Evolutionary conservation across 2,797 vertebrate genomes (phyloP).

Genomic region (Vespertilio murinus): DNA sequence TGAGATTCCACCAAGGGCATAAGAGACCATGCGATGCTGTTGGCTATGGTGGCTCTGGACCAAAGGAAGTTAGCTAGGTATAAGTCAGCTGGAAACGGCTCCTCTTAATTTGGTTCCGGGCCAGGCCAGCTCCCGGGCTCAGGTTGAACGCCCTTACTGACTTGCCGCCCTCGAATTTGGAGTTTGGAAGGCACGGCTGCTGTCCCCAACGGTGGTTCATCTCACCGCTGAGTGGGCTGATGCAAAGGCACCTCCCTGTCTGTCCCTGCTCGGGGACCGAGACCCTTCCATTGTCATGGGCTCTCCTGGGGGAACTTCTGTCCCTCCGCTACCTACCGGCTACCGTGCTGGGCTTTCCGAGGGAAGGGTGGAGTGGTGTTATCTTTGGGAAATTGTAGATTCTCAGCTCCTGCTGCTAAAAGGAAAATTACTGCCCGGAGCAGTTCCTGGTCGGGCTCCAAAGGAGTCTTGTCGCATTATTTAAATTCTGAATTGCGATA

Average conservation of each 20-base stretch:
- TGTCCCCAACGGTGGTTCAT: neutral
- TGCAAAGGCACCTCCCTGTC: neutral
- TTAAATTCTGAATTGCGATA: slow-evolving; percentile 87
- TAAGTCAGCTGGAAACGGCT: neutral
- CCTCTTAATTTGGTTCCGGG: neutral
- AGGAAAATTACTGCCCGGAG: slow-evolving; percentile 85
- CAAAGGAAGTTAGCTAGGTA: neutral
- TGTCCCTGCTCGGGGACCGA: neutral
- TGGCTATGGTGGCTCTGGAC: neutral
- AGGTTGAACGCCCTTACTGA: neutral
- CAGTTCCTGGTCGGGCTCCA: slow-evolving; percentile 82
- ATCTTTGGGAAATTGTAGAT: slow-evolving; percentile 80
- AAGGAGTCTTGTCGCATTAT: slow-evolving; percentile 88
- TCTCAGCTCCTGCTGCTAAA: slow-evolving; percentile 75
- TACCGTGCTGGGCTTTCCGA: neutral
- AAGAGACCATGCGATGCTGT: neutral
- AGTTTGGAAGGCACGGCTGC: neutral
- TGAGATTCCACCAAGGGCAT: neutral
- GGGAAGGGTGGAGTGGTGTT: slow-evolving; percentile 67
- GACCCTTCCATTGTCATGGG: neutral
- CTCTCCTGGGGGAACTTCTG: neutral
- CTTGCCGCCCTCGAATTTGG: neutral
- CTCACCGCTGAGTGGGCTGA: neutral
- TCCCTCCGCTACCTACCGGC: neutral
- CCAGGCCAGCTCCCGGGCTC: neutral